Base-by-base conservation (phyloP, 1,140 invertebrate genomes). In the Drosophila azteca region DNA sequence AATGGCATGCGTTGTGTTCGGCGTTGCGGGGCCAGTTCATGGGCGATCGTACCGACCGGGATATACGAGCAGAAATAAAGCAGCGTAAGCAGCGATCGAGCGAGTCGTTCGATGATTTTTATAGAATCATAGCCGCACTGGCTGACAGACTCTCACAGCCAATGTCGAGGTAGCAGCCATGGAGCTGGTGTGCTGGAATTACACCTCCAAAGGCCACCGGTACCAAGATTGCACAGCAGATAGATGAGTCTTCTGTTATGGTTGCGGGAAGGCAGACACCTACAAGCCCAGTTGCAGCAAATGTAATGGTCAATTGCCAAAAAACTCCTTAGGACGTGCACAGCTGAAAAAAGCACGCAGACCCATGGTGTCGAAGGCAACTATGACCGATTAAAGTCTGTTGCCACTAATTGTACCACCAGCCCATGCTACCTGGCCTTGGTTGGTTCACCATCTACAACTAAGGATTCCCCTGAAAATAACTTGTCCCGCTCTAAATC, bases 21-120 rank as follows among this genome's bases (percentile, higher is more conserved):
- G 29, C 51, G 13, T 31, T 53, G 6, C 13, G 13, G 7, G n/a
- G 20, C 11, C 60, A 62, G 11, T 62, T 41, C 13, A 52, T 22
- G 15, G 48, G 53, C 20, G 35, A 29, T 15, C 26, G 60, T 7
- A 52, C 60, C 6, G 60, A 62, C 17, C 17, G 50, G 29, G 48
- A 62, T 26, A 24, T 26, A 26, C 15, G 29, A 26, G 31, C 50
- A 17, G 11, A 52, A n/a, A 64, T 64, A 17, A 7, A 52, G 2
- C 50, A 64, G n/a, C 8, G 52, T 17, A 64, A 54, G 50, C 50
- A 55, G 20, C 13, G 22, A 17, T 35, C 39, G n/a, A 55, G n/a
- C 17, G 53, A 55, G 17, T 41, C 53, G 6, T 55, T 55, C 20
- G 53, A 54, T 17, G 39, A 41, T 39, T 54, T 54, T 17, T 54